Percentiles rank a stretch among this genome's conserved stretches.
Conservation (phyloP, 2,888 invertebrate species). For the Drosophila picticornis region DNA sequence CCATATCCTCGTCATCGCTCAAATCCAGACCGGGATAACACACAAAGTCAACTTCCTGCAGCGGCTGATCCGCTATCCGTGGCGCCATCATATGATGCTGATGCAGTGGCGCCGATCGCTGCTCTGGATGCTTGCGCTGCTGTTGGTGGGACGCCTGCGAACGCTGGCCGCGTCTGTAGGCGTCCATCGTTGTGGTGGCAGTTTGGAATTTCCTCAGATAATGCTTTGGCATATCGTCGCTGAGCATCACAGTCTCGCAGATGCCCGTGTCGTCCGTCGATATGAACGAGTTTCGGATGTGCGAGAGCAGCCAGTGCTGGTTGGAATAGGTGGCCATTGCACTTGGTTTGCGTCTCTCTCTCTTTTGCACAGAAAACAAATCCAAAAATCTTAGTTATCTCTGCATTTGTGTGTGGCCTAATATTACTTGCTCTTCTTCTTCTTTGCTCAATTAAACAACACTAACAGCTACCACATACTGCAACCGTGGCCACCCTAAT, state of each 20-base stretch:
- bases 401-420: conserved; percentile 52
- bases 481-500: conserved; percentile 21
- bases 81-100: conserved; percentile 40
- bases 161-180: conserved; percentile 44
- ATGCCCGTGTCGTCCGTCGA: conserved; percentile 98
- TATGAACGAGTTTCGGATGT: conserved; percentile 97
- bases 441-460: conserved; percentile 27
- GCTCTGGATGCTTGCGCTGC: conserved; percentile 41
- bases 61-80: conserved; percentile 65
- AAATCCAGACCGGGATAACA: conserved; percentile 92
- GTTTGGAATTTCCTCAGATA: conserved; percentile 86
- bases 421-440: conserved; percentile 41
- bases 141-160: conserved; percentile 22
- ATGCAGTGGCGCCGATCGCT: conserved; percentile 19
- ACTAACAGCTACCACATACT: conserved; percentile 3
- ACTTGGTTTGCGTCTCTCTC: conserved; percentile 40
- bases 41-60: conserved; percentile 86
- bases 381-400: conserved; percentile 64
- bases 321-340: conserved; percentile 97
- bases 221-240: conserved; percentile 90
- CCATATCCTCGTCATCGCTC: conserved; percentile 91
- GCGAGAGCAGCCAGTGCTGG: conserved; percentile 95
- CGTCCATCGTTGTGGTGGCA: conserved; percentile 48
- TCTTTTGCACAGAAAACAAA: conserved; percentile 49
- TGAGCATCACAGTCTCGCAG: conserved; percentile 96